Conservation (phyloP, 2,797 vertebrate genomes). For the Nothura maculosa region DNA sequence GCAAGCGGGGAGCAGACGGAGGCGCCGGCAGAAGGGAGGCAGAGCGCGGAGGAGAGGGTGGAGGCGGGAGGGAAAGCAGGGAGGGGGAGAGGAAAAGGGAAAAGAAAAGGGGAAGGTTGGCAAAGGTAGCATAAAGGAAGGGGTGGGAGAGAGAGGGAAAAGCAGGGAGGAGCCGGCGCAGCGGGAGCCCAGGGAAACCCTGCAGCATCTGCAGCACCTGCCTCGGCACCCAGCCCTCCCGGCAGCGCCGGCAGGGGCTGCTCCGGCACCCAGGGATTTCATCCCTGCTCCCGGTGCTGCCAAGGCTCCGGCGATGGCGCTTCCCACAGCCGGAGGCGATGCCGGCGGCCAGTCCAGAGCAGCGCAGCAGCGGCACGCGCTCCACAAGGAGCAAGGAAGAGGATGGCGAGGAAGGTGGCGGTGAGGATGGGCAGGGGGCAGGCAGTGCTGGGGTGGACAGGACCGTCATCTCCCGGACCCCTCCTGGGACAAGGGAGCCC, state of each 20-base stretch:
- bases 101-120: conserved; percentile 61
- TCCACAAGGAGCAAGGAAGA: neutral
- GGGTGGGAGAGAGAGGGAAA: conserved; percentile 54
- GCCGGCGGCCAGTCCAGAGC: neutral
- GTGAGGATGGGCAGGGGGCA: no score
- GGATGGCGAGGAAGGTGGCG: neutral
- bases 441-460: no score
- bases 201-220: neutral
- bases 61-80: neutral
- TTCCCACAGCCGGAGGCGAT: no score
- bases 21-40: neutral
- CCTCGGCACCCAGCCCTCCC: neutral
- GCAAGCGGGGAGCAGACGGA: conserved; percentile 80
- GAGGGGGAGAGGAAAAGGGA: neutral
- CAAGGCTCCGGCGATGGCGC: neutral
- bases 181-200: neutral
- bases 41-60: neutral
- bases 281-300: neutral
- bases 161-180: conserved; percentile 40
- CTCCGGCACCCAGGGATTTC: neutral
- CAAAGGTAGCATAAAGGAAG: conserved; percentile 70
- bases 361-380: fast-evolving
- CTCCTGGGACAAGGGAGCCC: neutral
- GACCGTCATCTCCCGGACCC: neutral
- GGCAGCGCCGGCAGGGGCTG: neutral